phyloP scores from a whole-genome alignment of 2,113 vertebrate genomes.

The Anolis sagrei region DNA sequence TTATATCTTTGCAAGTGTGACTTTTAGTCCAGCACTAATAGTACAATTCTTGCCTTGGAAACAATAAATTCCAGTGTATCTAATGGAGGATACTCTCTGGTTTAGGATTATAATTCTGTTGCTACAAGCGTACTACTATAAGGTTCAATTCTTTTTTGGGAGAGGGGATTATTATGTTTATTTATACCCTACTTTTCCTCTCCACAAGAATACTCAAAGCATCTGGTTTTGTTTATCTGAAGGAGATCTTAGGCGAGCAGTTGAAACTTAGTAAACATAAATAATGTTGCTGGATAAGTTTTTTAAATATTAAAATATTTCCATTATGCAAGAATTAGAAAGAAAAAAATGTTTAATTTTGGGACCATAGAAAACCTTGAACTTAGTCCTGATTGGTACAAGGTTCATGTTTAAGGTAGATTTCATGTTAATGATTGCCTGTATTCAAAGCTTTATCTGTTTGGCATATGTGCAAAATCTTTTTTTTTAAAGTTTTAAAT shows the following conservation, averaged over 20 bases:
- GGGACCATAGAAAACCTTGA: constrained; percentile 8
- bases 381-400: neutral
- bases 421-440: constrained; percentile 11
- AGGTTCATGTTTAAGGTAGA: neutral
- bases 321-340: neutral
- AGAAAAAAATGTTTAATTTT: neutral
- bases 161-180: too few relatives aligned
- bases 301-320: neutral
- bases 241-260: neutral
- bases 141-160: too few relatives aligned
- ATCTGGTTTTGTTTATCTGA: neutral
- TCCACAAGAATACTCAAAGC: too few relatives aligned
- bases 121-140: too few relatives aligned
- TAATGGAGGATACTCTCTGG: too few relatives aligned
- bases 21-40: neutral
- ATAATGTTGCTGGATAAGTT: neutral
- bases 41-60: neutral
- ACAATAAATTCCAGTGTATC: neutral
- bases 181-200: too few relatives aligned
- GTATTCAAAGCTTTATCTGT: neutral
- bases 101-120: too few relatives aligned
- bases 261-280: neutral
- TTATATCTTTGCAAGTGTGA: neutral
- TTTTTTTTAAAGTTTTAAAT: neutral
- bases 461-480: neutral